Conservation (phyloP, 2,113 vertebrate genomes). For the Dromaius novaehollandiae region DNA sequence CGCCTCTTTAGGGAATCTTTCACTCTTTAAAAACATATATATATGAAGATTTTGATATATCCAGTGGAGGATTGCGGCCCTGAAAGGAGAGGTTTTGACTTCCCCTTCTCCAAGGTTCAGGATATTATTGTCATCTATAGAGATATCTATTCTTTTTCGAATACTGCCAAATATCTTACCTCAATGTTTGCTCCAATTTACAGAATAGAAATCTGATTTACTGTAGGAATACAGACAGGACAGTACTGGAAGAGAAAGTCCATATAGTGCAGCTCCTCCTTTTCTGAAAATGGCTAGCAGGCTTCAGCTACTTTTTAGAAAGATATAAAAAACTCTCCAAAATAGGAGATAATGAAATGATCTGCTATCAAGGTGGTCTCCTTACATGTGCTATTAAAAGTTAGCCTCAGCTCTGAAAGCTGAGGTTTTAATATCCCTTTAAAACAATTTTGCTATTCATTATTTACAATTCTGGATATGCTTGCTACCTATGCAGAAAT, state of each 20-base stretch:
- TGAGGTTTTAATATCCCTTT: neutral
- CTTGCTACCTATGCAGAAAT: neutral
- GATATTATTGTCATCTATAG: neutral
- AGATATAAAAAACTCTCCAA: neutral
- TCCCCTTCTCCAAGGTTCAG: neutral
- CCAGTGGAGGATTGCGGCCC: neutral
- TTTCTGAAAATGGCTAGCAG: neutral
- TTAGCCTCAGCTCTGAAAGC: neutral
- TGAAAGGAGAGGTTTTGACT: neutral
- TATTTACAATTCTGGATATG: neutral
- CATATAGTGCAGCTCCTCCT: rapidly evolving
- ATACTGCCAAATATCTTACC: neutral
- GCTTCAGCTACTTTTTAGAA: neutral
- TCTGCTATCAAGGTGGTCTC: neutral
- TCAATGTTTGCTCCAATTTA: neutral
- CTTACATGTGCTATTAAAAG: neutral
- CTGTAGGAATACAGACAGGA: neutral
- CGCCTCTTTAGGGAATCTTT: neutral
- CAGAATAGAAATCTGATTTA: neutral
- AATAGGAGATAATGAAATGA: neutral
- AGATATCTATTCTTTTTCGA: neutral
- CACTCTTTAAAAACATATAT: neutral
- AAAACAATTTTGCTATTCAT: neutral
- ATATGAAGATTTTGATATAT: neutral
- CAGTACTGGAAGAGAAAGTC: neutral